Percentiles rank a stretch among this genome's conserved stretches.
These are phyloP conservation scores for Lepus europaeus DNA, from an alignment of 2,113 vertebrate species.

Conservation along the genomic window DNA sequence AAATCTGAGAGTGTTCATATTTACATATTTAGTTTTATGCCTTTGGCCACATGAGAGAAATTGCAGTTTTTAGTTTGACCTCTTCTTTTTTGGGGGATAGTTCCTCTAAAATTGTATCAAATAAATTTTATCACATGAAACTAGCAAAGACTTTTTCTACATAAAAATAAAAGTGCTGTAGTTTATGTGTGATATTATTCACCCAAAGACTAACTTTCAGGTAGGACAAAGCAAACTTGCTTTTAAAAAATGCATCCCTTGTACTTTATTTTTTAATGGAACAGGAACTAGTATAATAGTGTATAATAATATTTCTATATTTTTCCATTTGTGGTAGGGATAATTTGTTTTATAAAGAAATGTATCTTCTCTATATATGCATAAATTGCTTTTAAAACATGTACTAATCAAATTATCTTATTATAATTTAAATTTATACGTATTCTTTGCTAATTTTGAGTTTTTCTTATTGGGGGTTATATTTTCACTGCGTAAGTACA, in stretches of 20 bases:
- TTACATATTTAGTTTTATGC: background rate
- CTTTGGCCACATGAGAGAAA: background rate
- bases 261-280: background rate
- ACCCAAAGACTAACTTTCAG: background rate
- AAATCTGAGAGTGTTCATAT: background rate
- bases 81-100: background rate
- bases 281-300: background rate
- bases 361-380: background rate
- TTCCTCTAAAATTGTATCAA: conserved; percentile 29
- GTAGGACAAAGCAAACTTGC: background rate
- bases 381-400: background rate
- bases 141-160: background rate
- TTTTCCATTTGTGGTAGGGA: background rate
- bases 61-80: background rate
- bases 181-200: background rate
- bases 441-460: background rate
- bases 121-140: background rate
- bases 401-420: conserved; percentile 24
- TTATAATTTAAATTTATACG: background rate
- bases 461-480: background rate
- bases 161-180: conserved; percentile 13
- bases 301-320: background rate
- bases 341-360: conserved; percentile 26
- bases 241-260: background rate
- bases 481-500: background rate